Percentiles rank a stretch among this genome's conserved stretches.
phyloP scores from a whole-genome alignment of 2,113 vertebrate genomes.

The Ancistrus triradiatus region DNA sequence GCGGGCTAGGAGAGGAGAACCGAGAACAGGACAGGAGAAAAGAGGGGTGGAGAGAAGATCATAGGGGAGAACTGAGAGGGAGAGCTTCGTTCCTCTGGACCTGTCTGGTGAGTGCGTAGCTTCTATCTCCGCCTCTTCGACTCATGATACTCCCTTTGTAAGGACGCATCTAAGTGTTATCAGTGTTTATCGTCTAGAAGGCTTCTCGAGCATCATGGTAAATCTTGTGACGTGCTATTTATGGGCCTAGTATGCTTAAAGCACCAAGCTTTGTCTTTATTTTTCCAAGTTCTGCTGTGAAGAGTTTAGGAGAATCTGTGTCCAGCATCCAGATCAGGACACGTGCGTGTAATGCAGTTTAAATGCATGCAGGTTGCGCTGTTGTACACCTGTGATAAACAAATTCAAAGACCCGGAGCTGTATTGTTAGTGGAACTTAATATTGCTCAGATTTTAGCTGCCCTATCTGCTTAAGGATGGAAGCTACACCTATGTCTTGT shows the following conservation, averaged over 20 bases:
- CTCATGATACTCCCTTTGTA: neutral
- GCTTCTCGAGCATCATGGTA: neutral
- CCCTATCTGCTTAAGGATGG: too few relatives aligned
- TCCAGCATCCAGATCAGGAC: neutral
- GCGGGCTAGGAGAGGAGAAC: too few relatives aligned
- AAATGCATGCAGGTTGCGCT: too few relatives aligned
- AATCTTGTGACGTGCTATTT: too few relatives aligned
- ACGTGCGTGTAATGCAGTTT: neutral
- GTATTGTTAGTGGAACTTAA: too few relatives aligned
- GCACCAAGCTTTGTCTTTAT: neutral
- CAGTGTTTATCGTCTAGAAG: neutral
- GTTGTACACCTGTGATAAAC: too few relatives aligned
- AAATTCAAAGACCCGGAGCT: too few relatives aligned
- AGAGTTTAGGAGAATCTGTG: neutral
- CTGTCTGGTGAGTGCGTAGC: conserved; percentile 44
- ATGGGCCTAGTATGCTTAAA: too few relatives aligned
- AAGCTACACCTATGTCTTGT: too few relatives aligned
- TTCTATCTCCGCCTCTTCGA: conserved; percentile 7
- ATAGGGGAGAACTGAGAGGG: neutral
- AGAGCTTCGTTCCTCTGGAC: conserved; percentile 22
- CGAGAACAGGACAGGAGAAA: too few relatives aligned
- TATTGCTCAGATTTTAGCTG: too few relatives aligned
- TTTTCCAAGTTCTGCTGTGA: neutral
- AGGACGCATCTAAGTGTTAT: neutral
- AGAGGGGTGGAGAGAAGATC: neutral